A percentile compares a stretch with the other conserved stretches of the same genome.
phyloP scores from a whole-genome alignment of 2,888 invertebrate genomes.

The Cryptus viduatorius region DNA sequence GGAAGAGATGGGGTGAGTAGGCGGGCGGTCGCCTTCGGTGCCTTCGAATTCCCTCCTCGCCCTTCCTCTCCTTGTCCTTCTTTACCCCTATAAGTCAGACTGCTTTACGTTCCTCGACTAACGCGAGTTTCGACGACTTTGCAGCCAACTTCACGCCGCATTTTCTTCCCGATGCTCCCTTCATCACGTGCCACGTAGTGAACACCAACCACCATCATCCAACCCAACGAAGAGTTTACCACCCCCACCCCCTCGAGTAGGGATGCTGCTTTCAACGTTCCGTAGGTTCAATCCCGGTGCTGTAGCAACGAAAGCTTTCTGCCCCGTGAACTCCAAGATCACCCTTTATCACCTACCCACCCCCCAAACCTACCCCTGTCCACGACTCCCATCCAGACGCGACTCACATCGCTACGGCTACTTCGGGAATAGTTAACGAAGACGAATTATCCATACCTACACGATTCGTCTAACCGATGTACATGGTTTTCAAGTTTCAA shows the following conservation, averaged over 20 bases:
- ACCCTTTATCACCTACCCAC: constrained; percentile 32
- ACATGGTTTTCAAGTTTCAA: constrained; percentile 20
- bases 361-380: constrained; percentile 36
- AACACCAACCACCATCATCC: constrained; percentile 1
- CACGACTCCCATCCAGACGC: constrained; percentile 25
- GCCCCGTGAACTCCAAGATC: constrained; percentile 35
- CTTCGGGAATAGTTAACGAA: constrained; percentile 47
- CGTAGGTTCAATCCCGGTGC: constrained; percentile 46
- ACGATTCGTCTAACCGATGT: background rate
- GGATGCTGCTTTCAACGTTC: constrained; percentile 43
- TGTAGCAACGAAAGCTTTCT: too few species aligned
- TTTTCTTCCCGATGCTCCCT: constrained; percentile 64
- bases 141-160: constrained; percentile 68
- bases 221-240: constrained; percentile 49
- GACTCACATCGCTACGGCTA: background rate
- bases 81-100: constrained; percentile 56
- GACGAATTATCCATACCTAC: constrained; percentile 49
- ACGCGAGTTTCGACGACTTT: constrained; percentile 70
- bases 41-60: constrained; percentile 21
- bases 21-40: constrained; percentile 15
- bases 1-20: constrained; percentile 59
- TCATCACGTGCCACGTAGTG: constrained; percentile 62
- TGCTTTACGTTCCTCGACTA: constrained; percentile 69
- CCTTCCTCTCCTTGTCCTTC: constrained; percentile 34
- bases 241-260: constrained; percentile 35